These are phyloP conservation scores for Gonatopus flavifemur DNA, from an alignment of 1,140 invertebrate genomes.

Conservation along the genomic window DNA sequence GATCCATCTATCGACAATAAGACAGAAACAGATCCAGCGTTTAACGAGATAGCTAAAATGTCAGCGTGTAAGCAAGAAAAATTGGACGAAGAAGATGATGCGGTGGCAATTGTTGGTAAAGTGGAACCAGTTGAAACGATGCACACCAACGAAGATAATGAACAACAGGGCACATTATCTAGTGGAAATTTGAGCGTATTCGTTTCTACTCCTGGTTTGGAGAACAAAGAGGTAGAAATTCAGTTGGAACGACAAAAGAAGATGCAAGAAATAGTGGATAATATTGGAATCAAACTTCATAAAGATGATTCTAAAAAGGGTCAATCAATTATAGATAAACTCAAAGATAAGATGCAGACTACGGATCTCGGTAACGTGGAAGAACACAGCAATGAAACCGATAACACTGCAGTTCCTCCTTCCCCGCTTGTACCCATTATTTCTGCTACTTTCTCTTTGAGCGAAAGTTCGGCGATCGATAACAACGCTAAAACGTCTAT, in stretches of 20 bases:
- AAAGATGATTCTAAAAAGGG: slow-evolving; percentile 30
- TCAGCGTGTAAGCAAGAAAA: too few species aligned
- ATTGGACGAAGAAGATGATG: not conserved
- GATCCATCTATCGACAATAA: not conserved
- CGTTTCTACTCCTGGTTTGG: slow-evolving; percentile 51
- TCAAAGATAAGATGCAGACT: slow-evolving; percentile 50
- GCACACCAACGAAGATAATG: not conserved
- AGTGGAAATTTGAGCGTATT: slow-evolving; percentile 49
- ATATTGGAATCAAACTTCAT: slow-evolving; percentile 44
- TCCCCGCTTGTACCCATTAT: too few species aligned
- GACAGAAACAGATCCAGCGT: not conserved
- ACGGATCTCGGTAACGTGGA: slow-evolving; percentile 1
- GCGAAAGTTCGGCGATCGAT: not conserved
- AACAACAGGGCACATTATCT: slow-evolving; percentile 7
- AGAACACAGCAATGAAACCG: not conserved
- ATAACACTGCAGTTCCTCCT: not conserved
- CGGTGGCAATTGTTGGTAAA: slow-evolving; percentile 1
- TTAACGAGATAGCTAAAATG: too few species aligned
- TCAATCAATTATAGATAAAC: slow-evolving; percentile 47
- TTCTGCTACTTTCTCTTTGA: too few species aligned
- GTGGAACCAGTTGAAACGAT: not conserved
- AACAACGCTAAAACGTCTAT: not conserved
- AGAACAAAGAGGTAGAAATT: slow-evolving; percentile 50
- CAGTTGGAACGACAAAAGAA: slow-evolving; percentile 49
- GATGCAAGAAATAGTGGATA: slow-evolving; percentile 50